A percentile compares a stretch with the other conserved stretches of the same genome.
Evolutionary conservation across 2,797 vertebrate genomes (phyloP).

Genomic region (Diplodus puntazzo): DNA sequence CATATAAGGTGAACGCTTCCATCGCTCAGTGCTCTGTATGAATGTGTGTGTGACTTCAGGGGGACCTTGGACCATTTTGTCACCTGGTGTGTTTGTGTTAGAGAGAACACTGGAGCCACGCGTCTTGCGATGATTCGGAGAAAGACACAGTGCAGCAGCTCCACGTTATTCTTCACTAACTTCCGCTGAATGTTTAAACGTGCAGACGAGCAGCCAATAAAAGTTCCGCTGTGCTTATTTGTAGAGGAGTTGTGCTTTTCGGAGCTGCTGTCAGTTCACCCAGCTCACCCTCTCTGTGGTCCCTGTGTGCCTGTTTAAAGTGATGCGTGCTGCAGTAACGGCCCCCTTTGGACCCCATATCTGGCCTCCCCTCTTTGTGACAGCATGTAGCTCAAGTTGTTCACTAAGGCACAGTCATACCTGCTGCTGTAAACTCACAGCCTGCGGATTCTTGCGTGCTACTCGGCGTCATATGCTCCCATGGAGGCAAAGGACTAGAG

Average conservation of each 20-base stretch:
- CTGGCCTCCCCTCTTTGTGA: constrained; percentile 60
- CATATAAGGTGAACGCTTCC: constrained; percentile 5
- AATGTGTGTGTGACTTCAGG: constrained; percentile 16
- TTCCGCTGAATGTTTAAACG: constrained; percentile 43
- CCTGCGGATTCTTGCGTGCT: constrained; percentile 39
- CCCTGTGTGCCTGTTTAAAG: constrained; percentile 61
- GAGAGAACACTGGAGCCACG: neutral
- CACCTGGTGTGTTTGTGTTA: constrained; percentile 26
- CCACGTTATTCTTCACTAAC: constrained; percentile 1
- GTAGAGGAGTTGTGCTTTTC: constrained; percentile 28
- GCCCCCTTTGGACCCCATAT: constrained; percentile 53
- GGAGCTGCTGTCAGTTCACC: constrained; percentile 33
- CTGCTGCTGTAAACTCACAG: constrained; percentile 28
- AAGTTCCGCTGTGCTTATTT: constrained; percentile 31
- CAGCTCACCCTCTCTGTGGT: constrained; percentile 51
- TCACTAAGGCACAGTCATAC: constrained; percentile 31
- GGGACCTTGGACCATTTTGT: constrained; percentile 11
- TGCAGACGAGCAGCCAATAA: constrained; percentile 24
- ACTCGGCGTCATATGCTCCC: neutral
- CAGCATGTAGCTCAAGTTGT: constrained; percentile 47
- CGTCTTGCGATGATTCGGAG: constrained; percentile 1
- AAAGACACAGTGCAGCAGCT: constrained; percentile 15
- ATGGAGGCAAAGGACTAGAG: constrained; percentile 10
- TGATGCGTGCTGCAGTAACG: constrained; percentile 59
- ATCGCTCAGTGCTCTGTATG: neutral